Base-by-base conservation (phyloP, 2,888 invertebrate species). In the Amaurobius ferox region DNA sequence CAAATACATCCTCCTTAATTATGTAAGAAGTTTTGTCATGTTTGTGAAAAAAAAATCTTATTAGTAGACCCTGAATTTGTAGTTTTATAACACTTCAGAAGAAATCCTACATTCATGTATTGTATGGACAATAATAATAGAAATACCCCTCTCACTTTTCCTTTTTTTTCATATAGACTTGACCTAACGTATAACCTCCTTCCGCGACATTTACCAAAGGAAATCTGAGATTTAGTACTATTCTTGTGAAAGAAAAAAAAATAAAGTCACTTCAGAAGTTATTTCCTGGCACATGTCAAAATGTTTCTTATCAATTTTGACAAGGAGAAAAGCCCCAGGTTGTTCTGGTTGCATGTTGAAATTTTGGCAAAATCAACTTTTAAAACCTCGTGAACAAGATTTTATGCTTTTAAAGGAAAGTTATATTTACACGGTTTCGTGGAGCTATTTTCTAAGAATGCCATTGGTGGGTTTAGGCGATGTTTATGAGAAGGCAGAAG, bases 271-370 rank as follows among this genome's bases (percentile, higher is more conserved):
- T 66, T 35, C 30, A 26, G 73, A 79, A 72, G 64, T 44, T 72
- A 79, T 79, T 79, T 79, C 79, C 67, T 67, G 64, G 26, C 11
- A 72, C 72, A 72, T 79, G 79, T 79, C 79, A 79, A 79, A 79
- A 68, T 55, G 73, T 64, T 68, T 80, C 68, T 68, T 74, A 80
- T 80, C 80, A 40, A 73, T 61, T 61, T 40, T 61, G 67, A 74
- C 66, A 55, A 39, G 28, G 67, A 40, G 35, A 61, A 74, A 74
- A 68, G 61, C 35, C 55, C 39, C n/a, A 30, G 28, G 30, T 62
- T 64, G 29, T 68, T 23, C 68, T 61, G 67, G 67, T 13, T 29
- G 55, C 26, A 55, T 74, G 80, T 80, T 68, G 72, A 61, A 73
- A 74, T 80, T 80, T 55, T 55, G 23, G 55, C 32, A n/a, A 66